Evolutionary conservation across 2,113 vertebrate genomes (phyloP).

Genomic region (Scomber japonicus): DNA sequence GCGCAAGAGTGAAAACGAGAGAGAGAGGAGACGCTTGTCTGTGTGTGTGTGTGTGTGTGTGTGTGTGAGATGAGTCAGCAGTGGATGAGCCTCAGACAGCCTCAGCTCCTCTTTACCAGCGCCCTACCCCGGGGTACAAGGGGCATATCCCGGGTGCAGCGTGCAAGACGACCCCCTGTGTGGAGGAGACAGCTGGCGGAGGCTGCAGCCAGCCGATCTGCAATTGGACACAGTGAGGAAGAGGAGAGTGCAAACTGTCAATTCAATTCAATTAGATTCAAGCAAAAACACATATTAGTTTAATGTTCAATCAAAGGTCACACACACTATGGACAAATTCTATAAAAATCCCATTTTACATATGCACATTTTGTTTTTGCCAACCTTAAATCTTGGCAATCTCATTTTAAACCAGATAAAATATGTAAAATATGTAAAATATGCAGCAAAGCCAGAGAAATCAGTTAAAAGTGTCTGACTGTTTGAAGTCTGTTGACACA

Average conservation of each 20-base stretch:
- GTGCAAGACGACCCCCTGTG: constrained; percentile 70
- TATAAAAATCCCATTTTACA: constrained; percentile 7
- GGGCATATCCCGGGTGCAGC: constrained; percentile 62
- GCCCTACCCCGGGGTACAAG: constrained; percentile 50
- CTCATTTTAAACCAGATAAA: constrained; percentile 11
- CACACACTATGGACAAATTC: neutral
- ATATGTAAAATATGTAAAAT: constrained; percentile 68
- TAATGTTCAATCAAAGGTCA: neutral
- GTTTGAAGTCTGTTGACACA: constrained; percentile 27
- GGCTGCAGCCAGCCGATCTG: constrained; percentile 55
- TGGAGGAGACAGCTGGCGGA: constrained; percentile 74
- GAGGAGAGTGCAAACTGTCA: constrained; percentile 58
- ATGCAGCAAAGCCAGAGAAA: constrained; percentile 58
- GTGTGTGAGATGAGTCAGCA: constrained; percentile 77
- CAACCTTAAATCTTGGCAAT: neutral
- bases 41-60: constrained; percentile 34
- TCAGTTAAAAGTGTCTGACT: constrained; percentile 47
- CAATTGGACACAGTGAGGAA: constrained; percentile 37
- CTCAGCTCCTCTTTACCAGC: constrained; percentile 1
- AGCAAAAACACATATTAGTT: neutral
- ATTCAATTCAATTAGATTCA: constrained; percentile 18
- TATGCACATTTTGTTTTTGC: neutral
- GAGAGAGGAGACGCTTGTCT: constrained; percentile 49
- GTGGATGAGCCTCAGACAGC: constrained; percentile 53
- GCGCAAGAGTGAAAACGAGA: constrained; percentile 68